These are phyloP conservation scores for Pseudomugil tenellus DNA, from an alignment of 2,797 vertebrate species.

Conservation along the genomic window DNA sequence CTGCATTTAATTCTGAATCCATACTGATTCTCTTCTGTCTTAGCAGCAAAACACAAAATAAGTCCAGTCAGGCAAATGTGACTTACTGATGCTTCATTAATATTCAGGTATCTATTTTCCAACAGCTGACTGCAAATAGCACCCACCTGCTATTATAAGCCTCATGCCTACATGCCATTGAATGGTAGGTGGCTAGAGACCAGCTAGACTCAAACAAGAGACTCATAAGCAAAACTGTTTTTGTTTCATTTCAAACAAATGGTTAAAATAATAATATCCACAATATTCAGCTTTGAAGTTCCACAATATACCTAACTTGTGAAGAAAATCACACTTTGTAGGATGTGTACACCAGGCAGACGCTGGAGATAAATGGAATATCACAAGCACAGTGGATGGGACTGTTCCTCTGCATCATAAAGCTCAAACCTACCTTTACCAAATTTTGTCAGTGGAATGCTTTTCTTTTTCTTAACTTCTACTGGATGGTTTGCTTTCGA, in stretches of 20 bases:
- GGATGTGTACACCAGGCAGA: not conserved
- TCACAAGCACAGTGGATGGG: not conserved
- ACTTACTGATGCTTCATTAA: slow-evolving; percentile 44
- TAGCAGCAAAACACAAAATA: slow-evolving; percentile 36
- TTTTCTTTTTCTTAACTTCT: not conserved
- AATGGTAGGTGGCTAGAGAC: slow-evolving; percentile 36
- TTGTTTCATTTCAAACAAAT: slow-evolving; percentile 4
- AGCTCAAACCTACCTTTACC: not conserved
- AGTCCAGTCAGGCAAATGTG: slow-evolving; percentile 44
- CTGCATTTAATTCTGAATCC: slow-evolving; percentile 21
- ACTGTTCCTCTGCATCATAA: not conserved
- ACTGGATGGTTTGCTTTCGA: not conserved
- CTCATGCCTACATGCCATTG: slow-evolving; percentile 38
- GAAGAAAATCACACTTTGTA: not conserved
- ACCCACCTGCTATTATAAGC: slow-evolving; percentile 58
- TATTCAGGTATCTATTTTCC: slow-evolving; percentile 60
- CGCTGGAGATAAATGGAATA: not conserved
- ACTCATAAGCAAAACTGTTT: not conserved
- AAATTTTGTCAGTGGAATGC: not conserved
- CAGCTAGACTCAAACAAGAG: slow-evolving; percentile 27
- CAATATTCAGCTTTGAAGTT: slow-evolving; percentile 6
- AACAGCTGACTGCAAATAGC: slow-evolving; percentile 65
- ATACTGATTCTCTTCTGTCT: slow-evolving; percentile 20
- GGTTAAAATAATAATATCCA: not conserved
- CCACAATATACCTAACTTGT: slow-evolving; percentile 5